Evolutionary conservation across 2,888 invertebrate species (phyloP), one percentile per base, ranked within the genome.

Genomic region (Heliconius sara): DNA sequence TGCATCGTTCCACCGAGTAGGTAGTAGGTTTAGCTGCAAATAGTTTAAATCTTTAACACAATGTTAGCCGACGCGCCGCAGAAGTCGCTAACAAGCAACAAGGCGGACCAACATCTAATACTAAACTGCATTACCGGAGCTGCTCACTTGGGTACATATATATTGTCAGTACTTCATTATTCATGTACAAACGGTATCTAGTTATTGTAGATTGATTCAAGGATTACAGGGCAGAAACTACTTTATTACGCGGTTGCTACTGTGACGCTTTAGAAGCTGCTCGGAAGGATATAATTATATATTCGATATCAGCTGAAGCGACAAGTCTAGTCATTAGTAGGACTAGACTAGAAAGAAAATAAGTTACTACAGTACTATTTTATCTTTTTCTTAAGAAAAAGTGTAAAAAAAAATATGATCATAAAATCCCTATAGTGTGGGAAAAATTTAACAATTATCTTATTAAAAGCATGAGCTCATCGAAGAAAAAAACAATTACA

Each of bases 401-500:
- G 34, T 60, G 60, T 73, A 73, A 73, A 73, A 67, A 67, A 27
- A 67, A 67, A 57, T 47, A 39, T 39, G 25, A n/a, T 68, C 74
- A 74, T 74, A 88, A 88, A 86, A 88, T 84, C 84, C 80, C 79
- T 82, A 72, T 76, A 85, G 85, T 87, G 89, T 89, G 86, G 88
- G 89, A 91, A 90, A 92, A 92, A 89, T 93, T 89, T 88, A 85
- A 91, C 91, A 93, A 93, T 93, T 90, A n/a, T n/a, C 27, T 88
- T 88, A 88, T 92, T 93, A 91, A 93, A 93, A 93, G 92, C 93
- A 91, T 87, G 88, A 87, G 85, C 89, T 90, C 88, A 88, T 89
- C 89, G 89, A 91, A 90, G 91, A 93, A 91, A 91, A 39, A 91
- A 91, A 89, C 91, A 91, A 92, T 93, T 93, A 91, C 85, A 88